Evolutionary conservation across 2,888 invertebrate genomes (phyloP), one percentile per base, ranked within the genome.

Genomic region (Cremastobaeus sp.): DNA sequence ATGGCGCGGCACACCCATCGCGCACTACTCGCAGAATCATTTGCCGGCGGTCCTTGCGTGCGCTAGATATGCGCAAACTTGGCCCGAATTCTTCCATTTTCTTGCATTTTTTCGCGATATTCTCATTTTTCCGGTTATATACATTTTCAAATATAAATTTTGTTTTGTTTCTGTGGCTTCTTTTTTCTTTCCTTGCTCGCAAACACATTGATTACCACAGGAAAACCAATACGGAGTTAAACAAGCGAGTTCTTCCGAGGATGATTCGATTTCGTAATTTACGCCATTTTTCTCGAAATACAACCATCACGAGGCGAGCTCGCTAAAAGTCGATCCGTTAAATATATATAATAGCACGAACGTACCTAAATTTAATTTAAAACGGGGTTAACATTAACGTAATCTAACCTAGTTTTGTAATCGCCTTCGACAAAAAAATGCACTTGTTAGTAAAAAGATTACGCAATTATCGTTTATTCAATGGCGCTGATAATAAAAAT

Each of bases 391-490:
- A 18, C 9, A 20, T 43, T 30, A 30, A 43, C 41, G 41, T 43
- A 30, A 30, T 55, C 55, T 55, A 55, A 41, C 55, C 55, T 17
- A 55, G 32, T 55, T 55, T 55, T 55, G 55, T 55, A 55, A 55
- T 55, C 35, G 52, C 21, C 37, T 20, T 11, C 32, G 20, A 55
- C 28, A 54, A 55, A 55, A 41, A 47, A 43, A 14, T 28, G 39
- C 30, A 28, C 12, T 39, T 28, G 48, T 48, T 48, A 18, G 35
- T 21, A 3, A 21, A 37, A 35, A 21, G 21, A 12, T 52, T 52
- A 21, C 52, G 4, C 37, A 35, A 52, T 52, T 21, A 21, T 14
- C 14, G 17, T 52, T 35, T 35, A 21, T 52, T 54, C 21, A 25
- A 12, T 11, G 9, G 20, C 18, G 32, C 21, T 8, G 37, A 35